A percentile compares a stretch with the other conserved stretches of the same genome.
Conservation (phyloP, 2,888 invertebrate species). For the Tenthredo mesomela region DNA sequence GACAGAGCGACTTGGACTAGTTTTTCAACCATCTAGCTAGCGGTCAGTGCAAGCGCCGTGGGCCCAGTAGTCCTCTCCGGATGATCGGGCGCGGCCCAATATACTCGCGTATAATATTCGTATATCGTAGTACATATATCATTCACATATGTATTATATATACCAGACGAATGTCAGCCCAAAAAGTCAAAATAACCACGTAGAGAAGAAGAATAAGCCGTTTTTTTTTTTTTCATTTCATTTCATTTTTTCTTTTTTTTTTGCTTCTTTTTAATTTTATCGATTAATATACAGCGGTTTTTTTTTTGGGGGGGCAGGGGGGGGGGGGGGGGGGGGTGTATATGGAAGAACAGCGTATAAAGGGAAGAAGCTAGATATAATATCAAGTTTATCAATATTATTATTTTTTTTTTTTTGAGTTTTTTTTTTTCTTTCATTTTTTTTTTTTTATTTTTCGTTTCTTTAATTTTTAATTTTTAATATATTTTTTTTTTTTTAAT, state of each 20-base stretch:
- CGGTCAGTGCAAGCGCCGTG: constrained; percentile 77
- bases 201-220: not conserved
- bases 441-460: not conserved
- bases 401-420: not conserved
- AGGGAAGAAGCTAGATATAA: constrained; percentile 21
- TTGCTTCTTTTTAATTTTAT: not conserved
- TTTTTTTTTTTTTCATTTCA: not conserved
- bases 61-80: constrained; percentile 74
- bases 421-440: not conserved
- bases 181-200: constrained; percentile 35
- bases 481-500: not conserved
- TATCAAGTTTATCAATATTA: not conserved
- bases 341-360: constrained; percentile 34
- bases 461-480: not conserved
- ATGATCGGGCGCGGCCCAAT: constrained; percentile 70
- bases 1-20: constrained; percentile 76
- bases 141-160: not conserved
- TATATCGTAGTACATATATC: not conserved
- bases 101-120: constrained; percentile 43
- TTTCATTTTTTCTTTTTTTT: not conserved
- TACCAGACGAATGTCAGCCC: not conserved
- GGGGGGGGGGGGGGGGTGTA: not conserved
- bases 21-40: constrained; percentile 75
- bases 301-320: too few species aligned
- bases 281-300: not conserved